phyloP scores from a whole-genome alignment of 2,888 invertebrate species.

The Ormyrus pomaceus region DNA sequence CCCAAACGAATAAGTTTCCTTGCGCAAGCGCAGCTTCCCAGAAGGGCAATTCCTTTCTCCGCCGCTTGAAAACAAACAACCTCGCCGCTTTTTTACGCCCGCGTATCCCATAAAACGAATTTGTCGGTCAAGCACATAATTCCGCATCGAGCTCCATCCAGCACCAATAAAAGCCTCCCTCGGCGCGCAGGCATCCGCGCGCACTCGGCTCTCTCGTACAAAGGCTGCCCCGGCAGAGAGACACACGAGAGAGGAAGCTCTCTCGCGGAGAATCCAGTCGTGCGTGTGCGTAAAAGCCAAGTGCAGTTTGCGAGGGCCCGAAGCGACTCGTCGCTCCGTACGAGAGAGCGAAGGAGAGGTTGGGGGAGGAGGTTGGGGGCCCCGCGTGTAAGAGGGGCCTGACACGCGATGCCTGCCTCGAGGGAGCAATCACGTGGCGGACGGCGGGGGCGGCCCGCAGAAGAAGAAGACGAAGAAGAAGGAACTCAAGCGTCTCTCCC shows the following conservation, averaged over 20 bases:
- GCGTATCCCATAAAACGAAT: constrained; percentile 39
- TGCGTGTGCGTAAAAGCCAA: constrained; percentile 52
- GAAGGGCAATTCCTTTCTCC: background rate
- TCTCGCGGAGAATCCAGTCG: background rate
- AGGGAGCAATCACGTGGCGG: constrained; percentile 74
- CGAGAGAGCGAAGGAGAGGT: constrained; percentile 54
- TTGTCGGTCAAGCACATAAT: constrained; percentile 47
- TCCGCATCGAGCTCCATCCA: background rate
- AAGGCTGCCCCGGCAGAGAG: background rate
- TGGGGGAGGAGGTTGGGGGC: constrained; percentile 57
- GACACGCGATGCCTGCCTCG: constrained; percentile 75
- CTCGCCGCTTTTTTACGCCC: background rate
- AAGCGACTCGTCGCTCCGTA: constrained; percentile 40
- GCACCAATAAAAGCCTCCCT: no score
- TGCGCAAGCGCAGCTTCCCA: background rate
- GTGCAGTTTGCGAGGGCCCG: constrained; percentile 52
- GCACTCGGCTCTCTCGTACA: background rate
- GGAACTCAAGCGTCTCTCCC: constrained; percentile 57
- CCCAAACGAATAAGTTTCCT: constrained; percentile 15
- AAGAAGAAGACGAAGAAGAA: constrained; percentile 44
- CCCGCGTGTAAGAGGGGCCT: constrained; percentile 71
- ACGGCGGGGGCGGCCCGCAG: constrained; percentile 72
- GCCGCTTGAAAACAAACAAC: constrained; percentile 34
- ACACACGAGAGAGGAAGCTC: background rate
- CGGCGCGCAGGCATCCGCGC: no score